Conservation (phyloP, 2,888 invertebrate genomes). For the Lasioglossum villosulum region DNA sequence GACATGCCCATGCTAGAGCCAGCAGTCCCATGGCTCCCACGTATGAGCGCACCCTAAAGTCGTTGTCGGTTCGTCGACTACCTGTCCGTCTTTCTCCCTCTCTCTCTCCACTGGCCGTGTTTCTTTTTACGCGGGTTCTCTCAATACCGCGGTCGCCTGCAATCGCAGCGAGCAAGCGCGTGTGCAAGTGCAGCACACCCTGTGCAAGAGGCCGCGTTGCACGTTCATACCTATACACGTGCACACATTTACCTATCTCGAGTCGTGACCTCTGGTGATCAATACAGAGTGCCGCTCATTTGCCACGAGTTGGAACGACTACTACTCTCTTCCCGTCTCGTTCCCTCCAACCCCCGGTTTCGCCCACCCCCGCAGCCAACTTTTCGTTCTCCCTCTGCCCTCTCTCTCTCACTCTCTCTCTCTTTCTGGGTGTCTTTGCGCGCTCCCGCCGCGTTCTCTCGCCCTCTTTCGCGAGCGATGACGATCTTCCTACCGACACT, state of each 20-base stretch:
- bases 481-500: constrained; percentile 72
- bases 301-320: constrained; percentile 70
- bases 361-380: constrained; percentile 1
- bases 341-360: neutral
- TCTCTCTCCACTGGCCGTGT: constrained; percentile 5
- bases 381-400: constrained; percentile 2
- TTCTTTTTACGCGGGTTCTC: constrained; percentile 38
- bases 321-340: constrained; percentile 46
- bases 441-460: constrained; percentile 26
- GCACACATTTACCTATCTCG: constrained; percentile 63
- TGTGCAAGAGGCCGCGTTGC: constrained; percentile 1
- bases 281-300: constrained; percentile 73
- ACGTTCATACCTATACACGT: constrained; percentile 28
- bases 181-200: neutral
- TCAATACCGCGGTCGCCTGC: constrained; percentile 53
- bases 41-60: too few species aligned
- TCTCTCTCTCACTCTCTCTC: neutral
- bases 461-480: constrained; percentile 56
- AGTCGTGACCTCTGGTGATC: constrained; percentile 73
- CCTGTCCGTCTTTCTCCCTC: constrained; percentile 34
- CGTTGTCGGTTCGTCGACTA: constrained; percentile 57
- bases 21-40: too few species aligned
- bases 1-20: too few species aligned
- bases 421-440: constrained; percentile 30
- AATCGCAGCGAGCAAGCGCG: constrained; percentile 54